Evolutionary conservation across 37 sponge, comb jelly and placozoan genomes (phyloP).

Genomic region (Hormiphora californensis): DNA sequence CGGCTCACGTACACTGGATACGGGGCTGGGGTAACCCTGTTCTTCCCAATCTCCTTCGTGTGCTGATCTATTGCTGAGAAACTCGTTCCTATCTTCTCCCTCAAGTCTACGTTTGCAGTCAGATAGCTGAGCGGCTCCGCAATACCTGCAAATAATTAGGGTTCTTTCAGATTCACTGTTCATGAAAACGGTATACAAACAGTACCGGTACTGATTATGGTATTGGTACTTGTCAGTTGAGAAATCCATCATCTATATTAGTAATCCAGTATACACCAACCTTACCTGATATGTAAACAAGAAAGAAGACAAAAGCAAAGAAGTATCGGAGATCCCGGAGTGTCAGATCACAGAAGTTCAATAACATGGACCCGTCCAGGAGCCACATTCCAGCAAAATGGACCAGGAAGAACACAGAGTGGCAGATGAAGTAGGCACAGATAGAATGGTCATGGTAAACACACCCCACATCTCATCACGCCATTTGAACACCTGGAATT

Average conservation of each 20-base stretch:
- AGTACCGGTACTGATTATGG: background rate
- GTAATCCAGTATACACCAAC: background rate
- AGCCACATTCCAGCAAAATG: constrained; percentile 39
- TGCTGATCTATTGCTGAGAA: background rate
- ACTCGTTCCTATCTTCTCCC: background rate
- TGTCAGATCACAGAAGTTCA: constrained; percentile 16
- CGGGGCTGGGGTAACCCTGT: too few relatives aligned
- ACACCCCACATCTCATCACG: constrained; percentile 25
- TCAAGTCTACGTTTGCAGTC: background rate
- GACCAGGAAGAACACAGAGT: constrained; percentile 15
- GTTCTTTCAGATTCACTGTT: background rate
- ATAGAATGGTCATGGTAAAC: constrained; percentile 32
- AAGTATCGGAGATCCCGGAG: constrained; percentile 35
- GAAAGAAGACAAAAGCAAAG: constrained; percentile 39
- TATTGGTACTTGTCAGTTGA: background rate
- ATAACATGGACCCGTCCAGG: background rate
- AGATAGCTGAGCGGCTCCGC: constrained; percentile 48
- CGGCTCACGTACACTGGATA: too few relatives aligned
- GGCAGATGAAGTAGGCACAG: constrained; percentile 18
- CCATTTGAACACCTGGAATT: constrained; percentile 1
- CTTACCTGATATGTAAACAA: constrained; percentile 29
- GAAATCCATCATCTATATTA: background rate
- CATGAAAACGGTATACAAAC: background rate
- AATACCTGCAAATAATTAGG: background rate
- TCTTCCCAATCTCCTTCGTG: too few relatives aligned